phyloP scores from a whole-genome alignment of 2,113 vertebrate genomes.

The Nothobranchius kuhntae region DNA sequence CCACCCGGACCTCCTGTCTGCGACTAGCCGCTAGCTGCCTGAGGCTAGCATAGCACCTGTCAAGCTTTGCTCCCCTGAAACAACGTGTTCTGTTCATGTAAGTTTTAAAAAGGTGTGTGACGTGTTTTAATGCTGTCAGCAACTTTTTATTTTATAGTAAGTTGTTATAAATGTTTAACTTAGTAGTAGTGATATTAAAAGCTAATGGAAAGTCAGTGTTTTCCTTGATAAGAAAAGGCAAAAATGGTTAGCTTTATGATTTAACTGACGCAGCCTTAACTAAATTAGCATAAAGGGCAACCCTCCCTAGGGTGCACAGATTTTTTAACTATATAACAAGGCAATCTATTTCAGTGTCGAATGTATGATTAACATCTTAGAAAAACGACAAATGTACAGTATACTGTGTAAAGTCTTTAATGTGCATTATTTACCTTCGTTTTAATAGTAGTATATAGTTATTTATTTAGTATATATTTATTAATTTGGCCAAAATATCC shows the following conservation, averaged over 20 bases:
- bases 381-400: no score
- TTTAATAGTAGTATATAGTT: no score
- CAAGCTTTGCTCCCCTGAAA: slow-evolving; percentile 13
- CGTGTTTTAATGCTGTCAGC: background rate
- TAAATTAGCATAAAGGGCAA: no score
- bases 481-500: no score
- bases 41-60: slow-evolving; percentile 14
- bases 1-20: background rate
- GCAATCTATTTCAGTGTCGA: no score
- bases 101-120: slow-evolving; percentile 28
- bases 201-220: background rate
- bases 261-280: slow-evolving; percentile 4
- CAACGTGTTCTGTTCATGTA: slow-evolving; percentile 63
- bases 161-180: background rate
- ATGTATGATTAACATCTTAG: no score
- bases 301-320: no score
- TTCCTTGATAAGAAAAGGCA: background rate
- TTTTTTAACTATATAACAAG: no score
- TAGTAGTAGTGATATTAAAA: background rate
- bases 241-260: background rate
- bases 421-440: no score
- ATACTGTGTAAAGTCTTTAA: no score
- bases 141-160: background rate
- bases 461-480: no score
- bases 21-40: slow-evolving; percentile 20